phyloP scores from a whole-genome alignment of 2,113 vertebrate genomes.

The Potamarius usumacintae region DNA sequence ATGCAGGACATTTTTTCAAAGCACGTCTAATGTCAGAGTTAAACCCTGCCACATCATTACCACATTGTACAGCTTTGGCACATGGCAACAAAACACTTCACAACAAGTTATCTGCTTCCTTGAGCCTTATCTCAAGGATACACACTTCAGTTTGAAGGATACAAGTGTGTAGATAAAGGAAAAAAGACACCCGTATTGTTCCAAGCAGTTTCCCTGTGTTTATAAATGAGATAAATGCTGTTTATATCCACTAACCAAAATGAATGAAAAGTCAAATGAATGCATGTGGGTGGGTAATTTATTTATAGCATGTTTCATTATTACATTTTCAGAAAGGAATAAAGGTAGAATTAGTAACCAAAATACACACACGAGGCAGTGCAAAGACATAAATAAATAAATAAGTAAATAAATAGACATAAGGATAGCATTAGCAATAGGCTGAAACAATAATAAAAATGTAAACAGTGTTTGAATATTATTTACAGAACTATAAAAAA shows the following conservation, averaged over 20 bases:
- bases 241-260: not conserved
- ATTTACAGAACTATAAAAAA: not conserved
- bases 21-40: not conserved
- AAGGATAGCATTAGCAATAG: not conserved
- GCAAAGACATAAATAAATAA: not conserved
- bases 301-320: not conserved
- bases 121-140: constrained; percentile 39
- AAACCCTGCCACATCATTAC: not conserved
- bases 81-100: constrained; percentile 1
- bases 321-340: not conserved
- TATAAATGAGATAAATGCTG: not conserved
- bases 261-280: not conserved
- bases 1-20: not conserved
- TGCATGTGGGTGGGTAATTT: not conserved
- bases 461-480: not conserved
- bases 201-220: constrained; percentile 1
- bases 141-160: constrained; percentile 37
- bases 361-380: not conserved
- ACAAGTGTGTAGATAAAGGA: not conserved
- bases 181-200: not conserved
- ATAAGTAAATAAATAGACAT: not conserved
- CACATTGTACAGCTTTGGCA: constrained; percentile 20
- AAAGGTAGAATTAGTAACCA: not conserved
- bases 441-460: not conserved
- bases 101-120: constrained; percentile 9